phyloP scores from a whole-genome alignment of 2,888 invertebrate genomes.

The Drosophila quinaria region DNA sequence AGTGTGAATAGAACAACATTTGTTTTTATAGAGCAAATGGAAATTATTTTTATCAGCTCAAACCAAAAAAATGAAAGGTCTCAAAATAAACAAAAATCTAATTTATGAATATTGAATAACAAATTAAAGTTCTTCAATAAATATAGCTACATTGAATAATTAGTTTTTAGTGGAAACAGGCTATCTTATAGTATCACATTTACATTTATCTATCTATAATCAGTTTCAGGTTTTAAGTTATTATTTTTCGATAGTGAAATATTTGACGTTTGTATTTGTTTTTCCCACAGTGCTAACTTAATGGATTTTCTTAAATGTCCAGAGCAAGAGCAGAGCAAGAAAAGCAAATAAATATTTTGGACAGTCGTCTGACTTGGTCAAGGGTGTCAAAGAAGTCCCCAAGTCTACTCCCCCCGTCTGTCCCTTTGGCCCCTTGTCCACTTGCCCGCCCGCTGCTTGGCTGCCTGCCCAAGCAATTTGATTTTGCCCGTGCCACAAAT shows the following conservation, averaged over 20 bases:
- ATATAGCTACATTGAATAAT: too few species aligned
- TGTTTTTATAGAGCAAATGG: neutral
- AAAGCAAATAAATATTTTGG: constrained; percentile 33
- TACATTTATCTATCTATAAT: too few species aligned
- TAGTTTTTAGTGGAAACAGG: too few species aligned
- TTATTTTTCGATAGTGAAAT: too few species aligned
- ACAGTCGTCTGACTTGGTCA: constrained; percentile 35
- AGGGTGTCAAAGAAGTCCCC: constrained; percentile 15
- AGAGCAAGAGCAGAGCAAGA: constrained; percentile 6
- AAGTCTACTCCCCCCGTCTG: neutral
- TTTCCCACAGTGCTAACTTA: constrained; percentile 16
- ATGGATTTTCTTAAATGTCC: constrained; percentile 23
- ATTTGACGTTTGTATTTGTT: neutral
- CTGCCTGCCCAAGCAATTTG: constrained; percentile 62
- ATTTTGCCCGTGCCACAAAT: constrained; percentile 40
- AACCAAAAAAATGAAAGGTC: too few species aligned
- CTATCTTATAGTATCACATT: too few species aligned
- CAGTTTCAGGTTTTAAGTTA: too few species aligned
- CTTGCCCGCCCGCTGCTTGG: constrained; percentile 48
- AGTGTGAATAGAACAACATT: neutral
- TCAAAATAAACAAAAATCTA: too few species aligned
- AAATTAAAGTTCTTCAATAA: too few species aligned
- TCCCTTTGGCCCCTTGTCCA: neutral
- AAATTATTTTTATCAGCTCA: neutral
- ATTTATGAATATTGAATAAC: too few species aligned